Base-by-base conservation (phyloP, 2,113 vertebrate genomes). In the Ochotona princeps region DNA sequence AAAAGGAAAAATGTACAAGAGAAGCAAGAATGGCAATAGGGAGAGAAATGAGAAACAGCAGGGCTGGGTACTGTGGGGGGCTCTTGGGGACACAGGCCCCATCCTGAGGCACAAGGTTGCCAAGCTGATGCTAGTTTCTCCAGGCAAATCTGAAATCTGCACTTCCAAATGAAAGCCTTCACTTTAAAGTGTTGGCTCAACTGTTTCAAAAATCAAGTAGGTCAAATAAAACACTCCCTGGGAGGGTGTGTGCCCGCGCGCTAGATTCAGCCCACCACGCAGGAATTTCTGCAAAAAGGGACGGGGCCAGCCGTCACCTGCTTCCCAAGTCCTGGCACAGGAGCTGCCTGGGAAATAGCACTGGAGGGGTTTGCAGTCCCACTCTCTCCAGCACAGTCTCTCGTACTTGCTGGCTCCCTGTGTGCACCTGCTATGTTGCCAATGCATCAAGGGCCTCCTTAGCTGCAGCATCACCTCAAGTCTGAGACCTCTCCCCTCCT, bases 51-150 rank as follows among this genome's bases (percentile, higher is more conserved):
- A 75, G n/a, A 65, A 54, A 30, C 15, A 54, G 44, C 3, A 1
- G 2, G 32, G 23, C 30, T 0, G 13, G 60, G 21, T 8, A 0
- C 76, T 6, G 1, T 4, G 4, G 0, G 4, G 0, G 65, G 3
- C 11, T 35, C n/a, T 49, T 7, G 4, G 70, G 20, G 57, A 47
- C 5, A 0, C 57, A 44, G 11, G 3, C 26, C 28, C 0, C 7
- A 1, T 9, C 21, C 7, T 8, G 23, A 35, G n/a, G 23, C 73
- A 49, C 10, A 21, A 74, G 57, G 13, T 2, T 35, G 18, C 51
- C 21, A 63, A 47, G 25, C 0, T n/a, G 35, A 73, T 18, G 28
- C 47, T 8, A 5, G 12, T 38, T 21, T 85, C 78, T 28, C 57
- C 69, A 67, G 44, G 63, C 11, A 81, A 87, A 35, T 61, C 72